Conservation (phyloP, 2,888 invertebrate genomes). For the Leptarthrus brevirostris region DNA sequence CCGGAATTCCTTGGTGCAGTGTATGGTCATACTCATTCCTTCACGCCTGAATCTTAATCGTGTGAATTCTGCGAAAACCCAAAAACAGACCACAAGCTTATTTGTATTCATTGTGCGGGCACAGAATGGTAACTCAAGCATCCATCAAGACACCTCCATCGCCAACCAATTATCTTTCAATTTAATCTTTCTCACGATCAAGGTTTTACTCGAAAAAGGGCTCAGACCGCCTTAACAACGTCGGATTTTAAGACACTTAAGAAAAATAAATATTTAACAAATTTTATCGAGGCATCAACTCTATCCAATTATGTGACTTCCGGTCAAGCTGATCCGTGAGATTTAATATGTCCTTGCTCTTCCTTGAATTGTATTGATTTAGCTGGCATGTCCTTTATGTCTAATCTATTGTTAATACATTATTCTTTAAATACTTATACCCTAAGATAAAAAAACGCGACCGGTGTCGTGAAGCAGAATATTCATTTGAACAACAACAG, state of each 20-base stretch:
- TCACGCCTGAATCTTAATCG: not conserved
- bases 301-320: not conserved
- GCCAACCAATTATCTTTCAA: conserved; percentile 5
- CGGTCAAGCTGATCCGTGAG: not conserved
- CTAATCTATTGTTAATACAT: too few relatives aligned
- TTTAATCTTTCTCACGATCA: conserved; percentile 10
- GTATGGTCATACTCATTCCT: too few relatives aligned
- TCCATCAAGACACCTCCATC: not conserved
- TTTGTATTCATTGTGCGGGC: conserved; percentile 3
- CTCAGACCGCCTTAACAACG: too few relatives aligned
- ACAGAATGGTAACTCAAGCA: conserved; percentile 4
- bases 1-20: too few relatives aligned
- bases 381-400: not conserved
- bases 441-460: too few relatives aligned
- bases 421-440: too few relatives aligned
- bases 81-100: not conserved
- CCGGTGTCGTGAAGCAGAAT: too few relatives aligned
- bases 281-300: too few relatives aligned
- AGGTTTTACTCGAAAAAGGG: not conserved
- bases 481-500: too few relatives aligned
- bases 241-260: too few relatives aligned
- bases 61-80: conserved; percentile 7
- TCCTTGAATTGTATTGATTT: not conserved
- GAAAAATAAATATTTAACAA: too few relatives aligned
- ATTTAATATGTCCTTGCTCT: not conserved